Evolutionary conservation across 2,797 vertebrate genomes (phyloP), one percentile per base, ranked within the genome.

Genomic region (Cirrhinus mrigala): DNA sequence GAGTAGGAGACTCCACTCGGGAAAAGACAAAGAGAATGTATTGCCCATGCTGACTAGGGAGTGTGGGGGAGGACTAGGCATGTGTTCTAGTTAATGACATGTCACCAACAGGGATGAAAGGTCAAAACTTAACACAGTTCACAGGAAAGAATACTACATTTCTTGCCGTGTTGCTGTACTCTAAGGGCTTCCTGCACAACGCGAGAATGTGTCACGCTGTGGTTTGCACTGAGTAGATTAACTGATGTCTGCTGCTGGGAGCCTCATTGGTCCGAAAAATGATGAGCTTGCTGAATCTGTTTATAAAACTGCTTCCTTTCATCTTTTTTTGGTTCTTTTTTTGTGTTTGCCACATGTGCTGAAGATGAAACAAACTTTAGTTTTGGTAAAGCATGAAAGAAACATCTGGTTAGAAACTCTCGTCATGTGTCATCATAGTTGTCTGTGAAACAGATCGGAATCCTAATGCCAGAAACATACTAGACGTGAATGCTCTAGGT

Each of bases 11-110:
- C 82, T 85, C 79, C 85, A 74, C 50, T 54, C 24, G 6, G 77
- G 90, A 92, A 66, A 91, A 90, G 91, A 93, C 91, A 93, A 91
- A 94, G 90, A 93, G 91, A 94, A 95, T 94, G 87, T 94, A 94
- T 95, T 90, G 92, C 93, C 89, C 89, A 88, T 86, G 90, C 92
- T 93, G 94, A 92, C 87, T 90, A 92, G 90, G 92, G 92, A 93
- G 89, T 90, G 91, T 91, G 88, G 91, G 92, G 90, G 92, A 90
- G 91, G 84, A 66, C 88, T 92, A 92, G 93, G 93, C 92, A 90
- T 92, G 92, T 92, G 94, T 93, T 94, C 92, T 95, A 93, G 93
- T 95, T 96, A 95, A 95, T 95, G 92, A 93, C 91, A 92, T 95
- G 94, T 94, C 95, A 95, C 91, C 91, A 91, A 89, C 85, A 75